Evolutionary conservation across 2,888 invertebrate genomes (phyloP), one percentile per base, ranked within the genome.

Genomic region (Sthenelais limicola): DNA sequence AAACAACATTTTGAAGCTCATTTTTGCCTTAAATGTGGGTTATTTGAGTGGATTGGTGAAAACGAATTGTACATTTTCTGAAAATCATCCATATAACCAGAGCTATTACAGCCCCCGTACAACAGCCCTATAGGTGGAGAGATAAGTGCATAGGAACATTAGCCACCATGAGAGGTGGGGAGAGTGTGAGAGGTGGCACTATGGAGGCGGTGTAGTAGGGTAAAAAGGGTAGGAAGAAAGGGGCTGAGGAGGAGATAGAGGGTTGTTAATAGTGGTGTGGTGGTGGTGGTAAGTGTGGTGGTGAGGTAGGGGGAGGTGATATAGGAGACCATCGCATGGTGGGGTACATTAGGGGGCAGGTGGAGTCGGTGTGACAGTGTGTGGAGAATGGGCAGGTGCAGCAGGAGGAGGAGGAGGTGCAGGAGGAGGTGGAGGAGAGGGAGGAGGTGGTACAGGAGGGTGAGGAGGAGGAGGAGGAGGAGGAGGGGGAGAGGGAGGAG

Each of bases 391-490:
- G 9, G 43, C 12, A 43, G 43, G 43, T 12, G 43, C 12, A 43
- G 43, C 12, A 43, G 43, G 43, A 43, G 43, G 43, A 43, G 43
- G 43, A 43, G 43, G 43, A 43, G 43, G 43, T 43, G 43, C 12
- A 43, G 43, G 43, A 43, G 43, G 43, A 43, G 43, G 43, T 43
- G 43, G 43, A 43, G 43, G 43, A 43, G 43, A 15, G 9, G 43
- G 43, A 12, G 43, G 43, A 43, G 43, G 43, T 12, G 43, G 43
- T 12, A 15, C 12, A 43, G 43, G 43, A 43, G 43, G 43, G 9
- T 9, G 43, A 43, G 43, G 43, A 43, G 43, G 43, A 43, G 43
- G 43, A 43, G 43, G 43, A 43, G 43, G 43, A 43, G 43, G 43
- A 43, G 43, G 43, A 12, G 43, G 43, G 15, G 43, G 43, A 43